These are phyloP conservation scores for Geophilus truncorum DNA, from an alignment of 2,888 invertebrate genomes.

Conservation along the genomic window DNA sequence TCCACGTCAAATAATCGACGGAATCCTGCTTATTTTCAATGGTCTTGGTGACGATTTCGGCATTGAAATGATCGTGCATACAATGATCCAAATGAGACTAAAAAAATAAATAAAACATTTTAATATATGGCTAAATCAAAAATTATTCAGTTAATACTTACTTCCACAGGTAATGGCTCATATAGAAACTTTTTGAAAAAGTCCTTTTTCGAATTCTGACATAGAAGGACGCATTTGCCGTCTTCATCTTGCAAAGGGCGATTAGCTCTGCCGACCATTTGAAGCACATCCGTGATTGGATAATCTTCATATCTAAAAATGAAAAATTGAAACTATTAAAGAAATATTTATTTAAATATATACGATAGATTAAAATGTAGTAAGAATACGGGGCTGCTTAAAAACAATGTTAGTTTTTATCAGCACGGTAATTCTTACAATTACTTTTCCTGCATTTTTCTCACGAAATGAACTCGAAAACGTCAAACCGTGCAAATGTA, in stretches of 20 bases:
- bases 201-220: constrained; percentile 95
- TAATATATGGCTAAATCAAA: neutral
- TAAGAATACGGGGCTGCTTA: neutral
- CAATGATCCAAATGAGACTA: constrained; percentile 94
- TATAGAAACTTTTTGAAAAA: constrained; percentile 97
- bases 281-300: constrained; percentile 91
- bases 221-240: constrained; percentile 86
- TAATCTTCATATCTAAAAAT: constrained; percentile 90
- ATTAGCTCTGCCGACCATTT: constrained; percentile 97
- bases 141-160: constrained; percentile 39
- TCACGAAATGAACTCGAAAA: neutral
- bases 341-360: neutral
- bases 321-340: neutral
- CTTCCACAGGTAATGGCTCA: constrained; percentile 93
- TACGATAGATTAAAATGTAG: neutral
- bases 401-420: neutral
- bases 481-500: neutral
- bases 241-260: constrained; percentile 86
- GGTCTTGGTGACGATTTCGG: constrained; percentile 98
- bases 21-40: constrained; percentile 99
- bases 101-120: constrained; percentile 33
- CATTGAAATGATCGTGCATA: constrained; percentile 98
- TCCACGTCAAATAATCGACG: constrained; percentile 99
- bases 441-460: neutral
- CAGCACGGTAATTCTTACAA: neutral